phyloP scores from a whole-genome alignment of 2,888 invertebrate species.

The Erpobdella octoculata region DNA sequence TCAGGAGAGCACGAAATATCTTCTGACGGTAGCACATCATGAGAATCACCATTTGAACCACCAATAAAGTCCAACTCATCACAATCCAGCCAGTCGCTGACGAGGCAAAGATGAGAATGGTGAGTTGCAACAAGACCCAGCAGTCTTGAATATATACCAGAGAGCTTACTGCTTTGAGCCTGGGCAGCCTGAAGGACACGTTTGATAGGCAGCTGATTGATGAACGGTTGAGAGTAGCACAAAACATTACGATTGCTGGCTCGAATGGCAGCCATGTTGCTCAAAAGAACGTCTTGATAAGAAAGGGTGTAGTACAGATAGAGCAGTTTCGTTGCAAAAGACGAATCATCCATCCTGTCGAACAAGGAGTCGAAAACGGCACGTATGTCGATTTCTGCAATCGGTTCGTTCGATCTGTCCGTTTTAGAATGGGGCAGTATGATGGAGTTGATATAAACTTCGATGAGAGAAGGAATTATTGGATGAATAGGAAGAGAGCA shows the following conservation, averaged over 20 bases:
- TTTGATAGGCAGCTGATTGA: slow-evolving; percentile 84
- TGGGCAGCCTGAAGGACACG: slow-evolving; percentile 85
- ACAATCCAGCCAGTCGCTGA: slow-evolving; percentile 83
- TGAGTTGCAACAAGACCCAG: slow-evolving; percentile 74
- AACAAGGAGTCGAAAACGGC: slow-evolving; percentile 40
- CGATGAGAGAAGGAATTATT: slow-evolving; percentile 80
- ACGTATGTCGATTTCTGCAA: slow-evolving; percentile 79
- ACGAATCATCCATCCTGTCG: not conserved
- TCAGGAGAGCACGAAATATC: not conserved
- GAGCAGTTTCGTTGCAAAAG: slow-evolving; percentile 74
- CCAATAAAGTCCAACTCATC: not conserved
- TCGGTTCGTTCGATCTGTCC: slow-evolving; percentile 78
- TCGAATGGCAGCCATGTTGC: slow-evolving; percentile 46
- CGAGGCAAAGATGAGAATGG: slow-evolving; percentile 86
- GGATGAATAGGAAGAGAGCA: slow-evolving; percentile 85
- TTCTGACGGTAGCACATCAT: not conserved
- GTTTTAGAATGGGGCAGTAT: slow-evolving; percentile 55
- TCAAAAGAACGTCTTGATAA: slow-evolving; percentile 79
- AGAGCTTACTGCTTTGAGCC: slow-evolving; percentile 80
- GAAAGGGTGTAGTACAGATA: slow-evolving; percentile 81
- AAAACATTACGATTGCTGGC: slow-evolving; percentile 52
- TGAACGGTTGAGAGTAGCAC: slow-evolving; percentile 65
- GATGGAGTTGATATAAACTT: slow-evolving; percentile 87
- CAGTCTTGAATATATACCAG: slow-evolving; percentile 77
- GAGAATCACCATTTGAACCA: slow-evolving; percentile 54